Evolutionary conservation across 2,888 invertebrate species (phyloP), one percentile per base, ranked within the genome.

Genomic region (Germaria angustata): DNA sequence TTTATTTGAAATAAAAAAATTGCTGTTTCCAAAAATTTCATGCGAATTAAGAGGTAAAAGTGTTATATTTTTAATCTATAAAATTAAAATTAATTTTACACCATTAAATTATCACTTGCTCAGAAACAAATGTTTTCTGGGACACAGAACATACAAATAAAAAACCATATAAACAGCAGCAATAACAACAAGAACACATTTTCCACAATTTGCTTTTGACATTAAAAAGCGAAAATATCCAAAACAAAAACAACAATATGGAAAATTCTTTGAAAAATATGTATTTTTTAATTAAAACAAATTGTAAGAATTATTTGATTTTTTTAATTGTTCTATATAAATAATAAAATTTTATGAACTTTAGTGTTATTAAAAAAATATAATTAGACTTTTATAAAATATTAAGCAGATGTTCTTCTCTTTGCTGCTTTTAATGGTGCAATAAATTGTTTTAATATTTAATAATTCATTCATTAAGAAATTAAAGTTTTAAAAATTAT

Each of bases 171-270:
- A 59, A 49, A 24, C 46, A 73, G 3, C 3, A 15, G 20, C 28
- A 75, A 20, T 13, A 39, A 46, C 28, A 28, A 28, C 3, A 3
- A 6, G 2, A n/a, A 9, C 22, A 61, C 7, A 51, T 46, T 32
- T 9, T 59, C 57, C 46, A 36, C 5, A 55, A 13, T 51, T 68
- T 69, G 11, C n/a, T n/a, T 57, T 57, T 66, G 36, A 28, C 36
- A 55, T 53, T 5, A 65, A 32, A 59, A 73, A 24, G 17, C 15
- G 17, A 44, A 22, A 65, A 34, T 34, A 32, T 5, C 34, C 9
- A n/a, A 59, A 9, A 59, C 36, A 24, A 13, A 32, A 72, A 63
- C 39, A 63, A 65, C 57, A 76, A 57, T 66, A 66, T 76, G 75
- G 46, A 53, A 75, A 76, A 66, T 57, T 49, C 46, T 24, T 20